These are phyloP conservation scores for Taphrorychus bicolor DNA, from an alignment of 2,888 invertebrate species.

Conservation along the genomic window DNA sequence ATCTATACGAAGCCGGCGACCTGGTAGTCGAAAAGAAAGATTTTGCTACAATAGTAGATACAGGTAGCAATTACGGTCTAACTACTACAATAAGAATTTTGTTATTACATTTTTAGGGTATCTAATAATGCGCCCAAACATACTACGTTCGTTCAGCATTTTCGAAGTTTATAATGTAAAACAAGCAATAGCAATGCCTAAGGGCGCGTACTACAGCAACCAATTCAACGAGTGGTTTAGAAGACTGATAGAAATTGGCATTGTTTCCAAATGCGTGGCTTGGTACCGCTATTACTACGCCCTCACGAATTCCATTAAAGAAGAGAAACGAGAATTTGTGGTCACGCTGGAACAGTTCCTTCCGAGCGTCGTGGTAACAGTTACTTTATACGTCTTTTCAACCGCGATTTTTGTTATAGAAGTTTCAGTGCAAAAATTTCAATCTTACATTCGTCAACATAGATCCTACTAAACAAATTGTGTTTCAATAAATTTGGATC, in stretches of 20 bases:
- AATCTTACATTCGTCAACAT: no score
- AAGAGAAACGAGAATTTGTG: slow-evolving; percentile 14
- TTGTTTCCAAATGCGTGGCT: slow-evolving; percentile 18
- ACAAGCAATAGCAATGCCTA: slow-evolving; percentile 19
- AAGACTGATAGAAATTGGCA: slow-evolving; percentile 22
- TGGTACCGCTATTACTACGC: slow-evolving; percentile 17
- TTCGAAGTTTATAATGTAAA: slow-evolving; percentile 8
- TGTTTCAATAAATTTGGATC: no score
- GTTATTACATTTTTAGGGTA: slow-evolving; percentile 10
- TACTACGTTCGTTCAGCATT: slow-evolving; percentile 17
- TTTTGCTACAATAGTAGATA: slow-evolving; percentile 28
- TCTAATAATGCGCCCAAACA: slow-evolving; percentile 15
- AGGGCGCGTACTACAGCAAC: slow-evolving; percentile 6
- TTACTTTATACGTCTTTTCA: not conserved
- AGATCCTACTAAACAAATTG: no score
- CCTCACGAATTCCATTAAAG: slow-evolving; percentile 14
- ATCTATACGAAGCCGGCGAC: slow-evolving; percentile 13
- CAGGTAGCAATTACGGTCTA: not conserved
- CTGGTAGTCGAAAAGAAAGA: slow-evolving; percentile 11
- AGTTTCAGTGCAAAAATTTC: no score
- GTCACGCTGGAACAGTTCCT: slow-evolving; percentile 14
- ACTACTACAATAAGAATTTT: slow-evolving; percentile 1
- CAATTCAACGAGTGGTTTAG: slow-evolving; percentile 22
- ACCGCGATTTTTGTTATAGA: not conserved
- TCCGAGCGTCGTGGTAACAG: not conserved